Base-by-base conservation (phyloP, 2,888 invertebrate genomes). In the Chouioia cunea region DNA sequence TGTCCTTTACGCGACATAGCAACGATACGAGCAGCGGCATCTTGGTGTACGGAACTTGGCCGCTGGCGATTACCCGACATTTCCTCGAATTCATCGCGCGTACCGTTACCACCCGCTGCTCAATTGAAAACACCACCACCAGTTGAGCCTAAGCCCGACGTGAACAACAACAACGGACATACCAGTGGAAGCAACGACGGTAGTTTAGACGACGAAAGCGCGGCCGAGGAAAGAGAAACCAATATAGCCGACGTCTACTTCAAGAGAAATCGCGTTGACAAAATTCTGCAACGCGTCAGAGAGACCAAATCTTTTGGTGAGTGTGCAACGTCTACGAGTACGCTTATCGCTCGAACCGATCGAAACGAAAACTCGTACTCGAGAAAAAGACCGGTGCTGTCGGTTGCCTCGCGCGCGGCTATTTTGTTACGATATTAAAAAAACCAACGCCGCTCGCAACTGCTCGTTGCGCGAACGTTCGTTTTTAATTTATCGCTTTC, bases 11-110 rank as follows among this genome's bases (percentile, higher is more conserved):
- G 85, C 44, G 84, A 85, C 58, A 64, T 85, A 16, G 76, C 75
- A 0, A 78, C 81, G 0, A 74, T 84, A 12, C 77, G 85, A 16
- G 77, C 78, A 3, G 80, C 83, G 2, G 84, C 85, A 2, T 81
- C 81, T 27, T 85, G 85, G 85, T 82, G 82, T 74, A 83, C 83
- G 65, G 85, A 85, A 70, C 70, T 85, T 4, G 81, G 79, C 58
- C 82, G 85, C 2, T 85, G 85, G 85, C 77, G 84, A 57, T 70
- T 85, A 27, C 83, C 83, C 18, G 85, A 85, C 63, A 74, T 79
- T 0, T 78, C 80, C 0, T 78, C 78, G 6, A 77, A 76, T 1
- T 75, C 79, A 0, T 63, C 79, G 2, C 77, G 79, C 22, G 82
- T 84, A 22, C 81, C 82, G 8, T 76, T 85, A 69, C 85, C 85